Evolutionary conservation across 2,797 vertebrate genomes (phyloP), one percentile per base, ranked within the genome.

Genomic region (Mallotus villosus): DNA sequence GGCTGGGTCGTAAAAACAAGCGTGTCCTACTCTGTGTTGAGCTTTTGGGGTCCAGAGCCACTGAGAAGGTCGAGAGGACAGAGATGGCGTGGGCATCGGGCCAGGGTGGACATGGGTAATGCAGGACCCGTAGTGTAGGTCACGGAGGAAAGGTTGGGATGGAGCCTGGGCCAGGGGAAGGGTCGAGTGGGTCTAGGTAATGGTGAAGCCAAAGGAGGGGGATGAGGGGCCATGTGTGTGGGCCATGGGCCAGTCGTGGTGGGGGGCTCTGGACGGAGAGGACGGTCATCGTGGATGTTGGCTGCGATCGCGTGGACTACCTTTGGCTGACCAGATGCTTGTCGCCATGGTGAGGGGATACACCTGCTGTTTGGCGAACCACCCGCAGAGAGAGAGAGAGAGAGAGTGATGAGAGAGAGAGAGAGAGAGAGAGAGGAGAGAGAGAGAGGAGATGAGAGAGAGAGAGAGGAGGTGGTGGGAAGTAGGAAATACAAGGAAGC

Each of bases 241-340:
- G 76, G 78, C 77, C 59, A 37, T 0, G 25, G 67, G 74, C 83
- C 84, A 84, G 79, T 62, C 46, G 27, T 22, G 77, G 70, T 12
- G 68, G 73, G 73, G 71, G 75, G 68, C 24, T 63, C 73, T 76
- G 77, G 83, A 81, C 72, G 25, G 70, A 70, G 24, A 14, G 62
- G 62, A 67, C 16, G 25, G 55, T 61, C 75, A 67, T 75, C 32
- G 76, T 73, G 75, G 75, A 74, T 76, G 79, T 80, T 84, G 79
- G 81, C 85, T 62, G 63, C 37, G 68, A 74, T 1, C 5, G 16
- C 3, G 46, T 58, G 66, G 79, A 78, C 75, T 77, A 78, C 81
- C 75, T 82, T 84, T 82, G 79, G 81, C 74, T 76, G 78, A 84
- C 74, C 84, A 86, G 84, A 86, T 83, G 82, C 83, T 64, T 69